Evolutionary conservation across 2,113 vertebrate species (phyloP).

Genomic region (Thunnus maccoyii): DNA sequence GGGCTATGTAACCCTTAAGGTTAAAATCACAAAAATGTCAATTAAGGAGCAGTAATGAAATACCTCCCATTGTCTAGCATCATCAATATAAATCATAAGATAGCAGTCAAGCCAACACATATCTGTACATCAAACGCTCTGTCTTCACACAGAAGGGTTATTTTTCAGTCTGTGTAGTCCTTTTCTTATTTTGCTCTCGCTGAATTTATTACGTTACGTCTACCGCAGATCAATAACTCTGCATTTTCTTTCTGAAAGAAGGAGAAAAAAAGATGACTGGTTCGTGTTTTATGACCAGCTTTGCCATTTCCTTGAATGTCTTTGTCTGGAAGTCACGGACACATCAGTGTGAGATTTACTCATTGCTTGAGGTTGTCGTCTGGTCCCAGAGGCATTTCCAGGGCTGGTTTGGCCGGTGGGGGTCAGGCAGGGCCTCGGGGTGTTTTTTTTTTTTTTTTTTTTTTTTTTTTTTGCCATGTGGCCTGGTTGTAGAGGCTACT

Average conservation of each 20-base stretch:
- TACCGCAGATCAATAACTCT: conserved; percentile 32
- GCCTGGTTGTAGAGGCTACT: conserved; percentile 40
- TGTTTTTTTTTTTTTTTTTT: conserved; percentile 45
- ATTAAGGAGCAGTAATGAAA: conserved; percentile 18
- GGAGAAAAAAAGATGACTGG: neutral
- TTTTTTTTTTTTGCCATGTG: conserved; percentile 32
- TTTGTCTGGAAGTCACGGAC: conserved; percentile 46
- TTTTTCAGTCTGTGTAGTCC: conserved; percentile 22
- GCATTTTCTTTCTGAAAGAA: conserved; percentile 18
- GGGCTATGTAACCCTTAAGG: neutral
- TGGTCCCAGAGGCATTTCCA: conserved; percentile 71
- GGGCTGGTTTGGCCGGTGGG: conserved; percentile 49
- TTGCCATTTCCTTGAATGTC: conserved; percentile 30
- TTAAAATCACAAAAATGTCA: conserved; percentile 23
- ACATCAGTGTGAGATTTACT: conserved; percentile 59
- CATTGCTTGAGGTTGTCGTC: conserved; percentile 47
- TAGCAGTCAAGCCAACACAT: neutral
- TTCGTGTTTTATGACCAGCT: conserved; percentile 18
- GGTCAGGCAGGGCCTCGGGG: conserved; percentile 75
- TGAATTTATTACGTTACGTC: conserved; percentile 27
- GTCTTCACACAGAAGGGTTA: conserved; percentile 8
- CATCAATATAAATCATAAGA: conserved; percentile 7
- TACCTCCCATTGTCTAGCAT: neutral
- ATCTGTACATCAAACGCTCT: conserved; percentile 11
- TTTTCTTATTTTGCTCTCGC: conserved; percentile 4